phyloP scores from a whole-genome alignment of 2,113 vertebrate genomes.

The Menura novaehollandiae region DNA sequence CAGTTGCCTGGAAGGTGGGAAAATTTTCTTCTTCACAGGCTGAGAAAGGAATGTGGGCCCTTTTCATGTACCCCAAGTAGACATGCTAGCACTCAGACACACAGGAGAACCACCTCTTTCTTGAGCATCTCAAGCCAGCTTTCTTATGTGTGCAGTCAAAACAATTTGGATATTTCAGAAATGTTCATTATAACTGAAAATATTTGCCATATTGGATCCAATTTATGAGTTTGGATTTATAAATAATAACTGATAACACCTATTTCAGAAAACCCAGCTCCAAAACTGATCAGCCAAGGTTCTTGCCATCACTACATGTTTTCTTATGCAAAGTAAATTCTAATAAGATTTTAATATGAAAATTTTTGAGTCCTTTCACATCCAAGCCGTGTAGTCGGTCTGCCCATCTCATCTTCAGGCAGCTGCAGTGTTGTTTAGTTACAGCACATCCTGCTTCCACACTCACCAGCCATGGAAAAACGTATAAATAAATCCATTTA shows the following conservation, averaged over 20 bases:
- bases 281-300: background rate
- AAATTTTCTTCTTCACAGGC: background rate
- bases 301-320: background rate
- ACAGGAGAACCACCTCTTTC: background rate
- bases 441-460: background rate
- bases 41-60: background rate
- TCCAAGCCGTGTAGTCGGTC: fast-evolving
- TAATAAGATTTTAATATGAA: background rate
- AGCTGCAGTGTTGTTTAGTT: background rate
- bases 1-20: background rate
- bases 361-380: background rate
- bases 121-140: background rate
- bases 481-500: background rate
- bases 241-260: background rate
- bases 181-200: background rate
- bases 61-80: background rate
- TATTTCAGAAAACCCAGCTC: background rate
- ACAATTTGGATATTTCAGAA: background rate
- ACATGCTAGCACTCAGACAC: background rate
- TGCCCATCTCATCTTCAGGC: background rate
- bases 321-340: background rate
- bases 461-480: background rate
- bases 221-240: background rate
- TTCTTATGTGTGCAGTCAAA: background rate
- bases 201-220: background rate